Evolutionary conservation across 2,797 vertebrate genomes (phyloP).

Genomic region (Scyliorhinus canicula): DNA sequence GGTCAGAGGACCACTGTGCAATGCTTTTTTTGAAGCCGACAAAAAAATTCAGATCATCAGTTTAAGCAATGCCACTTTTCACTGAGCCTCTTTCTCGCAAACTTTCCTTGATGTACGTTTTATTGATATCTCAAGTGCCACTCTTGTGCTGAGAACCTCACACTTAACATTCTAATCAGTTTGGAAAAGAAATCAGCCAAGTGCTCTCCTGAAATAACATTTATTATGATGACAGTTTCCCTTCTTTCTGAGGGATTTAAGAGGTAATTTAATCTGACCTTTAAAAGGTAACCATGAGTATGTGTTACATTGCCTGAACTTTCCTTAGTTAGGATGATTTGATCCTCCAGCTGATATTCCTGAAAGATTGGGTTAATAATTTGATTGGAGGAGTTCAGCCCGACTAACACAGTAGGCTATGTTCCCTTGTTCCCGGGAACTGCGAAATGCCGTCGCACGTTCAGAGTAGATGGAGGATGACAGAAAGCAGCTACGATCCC

Average conservation of each 20-base stretch:
- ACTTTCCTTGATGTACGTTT: background rate
- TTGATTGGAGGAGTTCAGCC: background rate
- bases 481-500: background rate
- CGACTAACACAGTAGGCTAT: too few species aligned
- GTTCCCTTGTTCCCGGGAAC: background rate
- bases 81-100: background rate
- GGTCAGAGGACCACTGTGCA: background rate
- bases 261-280: background rate
- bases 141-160: background rate
- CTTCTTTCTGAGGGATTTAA: background rate
- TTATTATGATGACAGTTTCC: background rate
- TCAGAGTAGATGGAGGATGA: background rate
- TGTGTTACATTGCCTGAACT: background rate
- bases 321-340: background rate
- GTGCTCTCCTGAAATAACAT: background rate
- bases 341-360: background rate
- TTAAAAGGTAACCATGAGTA: background rate
- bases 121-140: background rate
- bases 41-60: background rate
- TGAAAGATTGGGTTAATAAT: background rate
- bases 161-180: background rate
- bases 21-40: background rate
- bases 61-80: background rate
- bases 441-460: background rate
- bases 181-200: background rate